Evolutionary conservation across 2,888 invertebrate species (phyloP), one percentile per base, ranked within the genome.

Genomic region (Tupiocoris notatus): DNA sequence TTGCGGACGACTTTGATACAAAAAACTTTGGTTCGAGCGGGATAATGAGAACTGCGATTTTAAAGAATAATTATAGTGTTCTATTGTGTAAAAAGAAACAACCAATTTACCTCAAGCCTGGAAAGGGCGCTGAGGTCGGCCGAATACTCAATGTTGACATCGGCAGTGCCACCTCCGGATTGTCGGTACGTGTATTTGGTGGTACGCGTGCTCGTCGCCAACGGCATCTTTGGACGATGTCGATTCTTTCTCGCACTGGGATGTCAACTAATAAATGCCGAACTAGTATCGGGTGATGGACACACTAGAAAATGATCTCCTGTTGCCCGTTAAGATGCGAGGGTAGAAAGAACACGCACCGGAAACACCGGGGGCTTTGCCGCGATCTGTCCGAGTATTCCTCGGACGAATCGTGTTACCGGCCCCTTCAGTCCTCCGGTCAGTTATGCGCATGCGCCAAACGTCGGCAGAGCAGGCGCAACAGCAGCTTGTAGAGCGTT

Each of bases 131-230:
- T 94, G 87, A 95, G 88, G 88, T 96, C 95, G 88, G 93, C 89
- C 87, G 91, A 91, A 88, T 95, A 96, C 88, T 95, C 95, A 88
- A 96, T 94, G 90, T 92, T 94, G 85, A 95, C 93, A 88, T 95
- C 94, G 86, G 93, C 92, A 81, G 85, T 84, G 79, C 87, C 88
- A 83, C 87, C 89, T 86, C 90, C 91, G 84, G 90, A 89, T 85
- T 94, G 93, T 86, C 94, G 92, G 89, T 96, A 96, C 85, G 91
- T 90, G 88, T 95, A 95, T 88, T 94, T 95, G 85, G 94, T 93
- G 84, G 91, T 88, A 88, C 94, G 94, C 86, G 91, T 89, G 84
- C 91, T 88, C 88, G 94, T 94, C 86, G 91, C 89, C 83, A 83
- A 82, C 81, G 83, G 82, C 83, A 83, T 83, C n/a, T 39, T 39